Evolutionary conservation across 1,140 invertebrate species (phyloP).

Genomic region (Calosoma granatense): DNA sequence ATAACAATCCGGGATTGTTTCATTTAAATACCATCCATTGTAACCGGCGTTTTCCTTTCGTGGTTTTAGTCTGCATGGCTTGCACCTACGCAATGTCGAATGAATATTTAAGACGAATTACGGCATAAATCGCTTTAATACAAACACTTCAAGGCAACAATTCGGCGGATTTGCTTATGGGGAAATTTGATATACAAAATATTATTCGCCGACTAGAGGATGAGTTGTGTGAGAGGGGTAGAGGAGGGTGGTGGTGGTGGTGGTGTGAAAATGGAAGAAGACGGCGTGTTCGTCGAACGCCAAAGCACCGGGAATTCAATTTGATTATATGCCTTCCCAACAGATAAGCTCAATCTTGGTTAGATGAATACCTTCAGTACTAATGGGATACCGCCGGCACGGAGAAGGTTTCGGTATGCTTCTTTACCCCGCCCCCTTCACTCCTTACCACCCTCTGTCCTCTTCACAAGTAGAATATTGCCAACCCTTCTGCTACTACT

Average conservation of each 20-base stretch:
- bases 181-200: conserved; percentile 5
- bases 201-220: background rate
- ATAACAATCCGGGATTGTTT: no score
- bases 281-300: background rate
- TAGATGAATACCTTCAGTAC: conserved; percentile 19
- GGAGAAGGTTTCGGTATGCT: conserved; percentile 2
- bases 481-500: background rate
- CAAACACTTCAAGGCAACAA: background rate
- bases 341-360: conserved; percentile 25
- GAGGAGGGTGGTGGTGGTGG: no score
- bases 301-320: conserved; percentile 19
- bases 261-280: no score
- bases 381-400: conserved; percentile 10
- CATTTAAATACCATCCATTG: no score
- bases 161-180: background rate
- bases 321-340: conserved; percentile 24
- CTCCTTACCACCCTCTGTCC: background rate
- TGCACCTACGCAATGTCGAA: no score
- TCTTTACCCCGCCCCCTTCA: background rate
- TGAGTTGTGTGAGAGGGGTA: no score
- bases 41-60: no score
- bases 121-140: background rate
- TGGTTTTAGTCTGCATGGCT: no score
- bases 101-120: background rate
- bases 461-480: no score